Percentiles rank a stretch among this genome's conserved stretches.
Evolutionary conservation across 2,113 vertebrate species (phyloP).

Genomic region (Sterrhoptilus dennistouni): DNA sequence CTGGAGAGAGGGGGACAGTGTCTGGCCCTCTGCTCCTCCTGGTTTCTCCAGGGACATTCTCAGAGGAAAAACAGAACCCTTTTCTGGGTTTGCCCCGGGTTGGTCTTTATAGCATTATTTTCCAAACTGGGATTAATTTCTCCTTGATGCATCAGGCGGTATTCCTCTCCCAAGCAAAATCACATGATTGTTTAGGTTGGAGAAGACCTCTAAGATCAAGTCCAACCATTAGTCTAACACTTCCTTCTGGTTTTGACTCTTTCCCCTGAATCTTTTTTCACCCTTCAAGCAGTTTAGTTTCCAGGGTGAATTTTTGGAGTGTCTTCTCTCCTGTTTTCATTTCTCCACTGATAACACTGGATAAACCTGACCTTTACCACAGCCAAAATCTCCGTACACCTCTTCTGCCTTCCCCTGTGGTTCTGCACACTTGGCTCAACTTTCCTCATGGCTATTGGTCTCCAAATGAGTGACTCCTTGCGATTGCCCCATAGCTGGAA

Average conservation of each 20-base stretch:
- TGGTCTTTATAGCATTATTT: not conserved
- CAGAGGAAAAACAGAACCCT: not conserved
- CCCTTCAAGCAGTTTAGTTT: not conserved
- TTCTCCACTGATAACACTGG: not conserved
- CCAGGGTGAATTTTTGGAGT: not conserved
- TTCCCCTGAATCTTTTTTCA: not conserved
- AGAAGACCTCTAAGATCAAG: not conserved
- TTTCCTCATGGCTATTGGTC: not conserved
- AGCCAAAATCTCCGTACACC: not conserved
- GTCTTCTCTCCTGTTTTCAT: not conserved
- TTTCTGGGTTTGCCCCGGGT: not conserved
- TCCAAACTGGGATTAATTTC: not conserved
- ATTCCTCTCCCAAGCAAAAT: not conserved
- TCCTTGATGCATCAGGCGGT: not conserved
- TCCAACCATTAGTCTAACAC: not conserved
- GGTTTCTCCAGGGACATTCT: not conserved
- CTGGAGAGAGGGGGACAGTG: not conserved
- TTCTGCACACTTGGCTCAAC: not conserved
- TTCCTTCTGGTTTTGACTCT: not conserved
- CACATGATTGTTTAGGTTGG: not conserved
- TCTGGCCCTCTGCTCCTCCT: not conserved
- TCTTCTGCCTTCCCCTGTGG: not conserved
- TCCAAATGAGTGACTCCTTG: not conserved
- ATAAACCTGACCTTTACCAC: not conserved
- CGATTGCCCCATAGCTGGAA: not conserved